Evolutionary conservation across 2,113 vertebrate species (phyloP).

Genomic region (Taurulus bubalis): DNA sequence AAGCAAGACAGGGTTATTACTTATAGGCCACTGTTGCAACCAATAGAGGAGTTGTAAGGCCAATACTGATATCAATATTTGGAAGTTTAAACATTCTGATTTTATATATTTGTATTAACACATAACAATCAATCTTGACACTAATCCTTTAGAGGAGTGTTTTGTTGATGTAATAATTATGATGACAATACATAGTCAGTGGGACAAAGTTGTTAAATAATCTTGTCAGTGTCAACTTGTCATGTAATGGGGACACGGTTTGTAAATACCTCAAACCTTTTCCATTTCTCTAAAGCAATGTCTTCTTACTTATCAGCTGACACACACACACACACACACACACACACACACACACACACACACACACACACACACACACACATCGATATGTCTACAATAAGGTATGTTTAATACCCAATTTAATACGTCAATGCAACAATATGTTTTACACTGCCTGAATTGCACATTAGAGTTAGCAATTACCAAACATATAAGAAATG

Average conservation of each 20-base stretch:
- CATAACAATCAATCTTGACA: neutral
- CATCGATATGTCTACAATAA: neutral
- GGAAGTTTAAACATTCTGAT: neutral
- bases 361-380: too few relatives aligned
- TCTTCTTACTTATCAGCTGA: neutral
- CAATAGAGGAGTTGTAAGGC: neutral
- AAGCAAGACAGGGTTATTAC: neutral
- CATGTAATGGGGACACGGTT: neutral
- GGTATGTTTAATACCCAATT: neutral
- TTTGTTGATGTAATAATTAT: neutral
- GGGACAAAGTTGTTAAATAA: neutral
- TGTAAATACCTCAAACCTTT: neutral
- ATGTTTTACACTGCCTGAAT: neutral
- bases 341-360: too few relatives aligned
- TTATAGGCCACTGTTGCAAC: neutral
- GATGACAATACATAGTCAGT: neutral
- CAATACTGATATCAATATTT: neutral
- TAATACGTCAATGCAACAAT: neutral
- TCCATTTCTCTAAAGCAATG: neutral
- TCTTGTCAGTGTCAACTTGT: neutral
- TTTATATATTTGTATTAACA: too few relatives aligned
- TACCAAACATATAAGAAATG: neutral
- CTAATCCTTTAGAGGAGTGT: neutral
- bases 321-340: too few relatives aligned
- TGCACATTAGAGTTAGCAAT: neutral